Evolutionary conservation across 2,888 invertebrate genomes (phyloP).

Genomic region (Acleris holmiana): DNA sequence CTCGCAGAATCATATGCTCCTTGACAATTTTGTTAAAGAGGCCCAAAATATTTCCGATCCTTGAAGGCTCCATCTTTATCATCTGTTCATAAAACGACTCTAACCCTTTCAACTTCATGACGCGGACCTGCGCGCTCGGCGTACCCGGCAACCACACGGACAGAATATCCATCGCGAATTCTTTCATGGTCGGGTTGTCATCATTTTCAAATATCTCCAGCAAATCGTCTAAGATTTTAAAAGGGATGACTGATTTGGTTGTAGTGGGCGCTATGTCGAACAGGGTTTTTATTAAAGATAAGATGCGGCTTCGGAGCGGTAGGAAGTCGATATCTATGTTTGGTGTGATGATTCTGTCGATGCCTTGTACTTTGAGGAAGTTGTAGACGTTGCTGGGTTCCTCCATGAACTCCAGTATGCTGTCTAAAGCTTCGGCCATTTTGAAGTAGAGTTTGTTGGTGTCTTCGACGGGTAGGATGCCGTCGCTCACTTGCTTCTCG

Average conservation of each 20-base stretch:
- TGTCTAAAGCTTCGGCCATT: slow-evolving; percentile 49
- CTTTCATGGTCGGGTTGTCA: slow-evolving; percentile 57
- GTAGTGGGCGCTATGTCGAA: slow-evolving; percentile 58
- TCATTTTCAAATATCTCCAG: slow-evolving; percentile 65
- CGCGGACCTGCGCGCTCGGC: slow-evolving; percentile 62
- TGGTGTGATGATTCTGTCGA: slow-evolving; percentile 55
- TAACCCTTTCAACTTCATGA: slow-evolving; percentile 69
- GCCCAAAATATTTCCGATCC: slow-evolving; percentile 55
- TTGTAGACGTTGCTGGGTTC: slow-evolving; percentile 52
- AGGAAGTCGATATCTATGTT: slow-evolving; percentile 48
- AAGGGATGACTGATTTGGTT: slow-evolving; percentile 53
- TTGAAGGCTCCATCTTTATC: slow-evolving; percentile 54
- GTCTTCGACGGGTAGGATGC: slow-evolving; percentile 45
- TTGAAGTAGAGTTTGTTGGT: slow-evolving; percentile 46
- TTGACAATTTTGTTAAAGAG: slow-evolving; percentile 66
- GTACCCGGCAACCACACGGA: slow-evolving; percentile 65
- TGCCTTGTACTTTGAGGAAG: slow-evolving; percentile 61
- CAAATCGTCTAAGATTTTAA: slow-evolving; percentile 57
- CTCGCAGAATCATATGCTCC: slow-evolving; percentile 60
- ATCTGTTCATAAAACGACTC: slow-evolving; percentile 68
- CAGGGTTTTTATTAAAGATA: slow-evolving; percentile 56
- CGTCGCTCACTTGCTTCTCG: slow-evolving; percentile 41
- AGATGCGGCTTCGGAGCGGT: slow-evolving; percentile 51
- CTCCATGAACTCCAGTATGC: slow-evolving; percentile 51
- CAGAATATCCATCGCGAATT: slow-evolving; percentile 60